Conservation (phyloP, 2,113 vertebrate genomes). For the Xiphorhynchus elegans region DNA sequence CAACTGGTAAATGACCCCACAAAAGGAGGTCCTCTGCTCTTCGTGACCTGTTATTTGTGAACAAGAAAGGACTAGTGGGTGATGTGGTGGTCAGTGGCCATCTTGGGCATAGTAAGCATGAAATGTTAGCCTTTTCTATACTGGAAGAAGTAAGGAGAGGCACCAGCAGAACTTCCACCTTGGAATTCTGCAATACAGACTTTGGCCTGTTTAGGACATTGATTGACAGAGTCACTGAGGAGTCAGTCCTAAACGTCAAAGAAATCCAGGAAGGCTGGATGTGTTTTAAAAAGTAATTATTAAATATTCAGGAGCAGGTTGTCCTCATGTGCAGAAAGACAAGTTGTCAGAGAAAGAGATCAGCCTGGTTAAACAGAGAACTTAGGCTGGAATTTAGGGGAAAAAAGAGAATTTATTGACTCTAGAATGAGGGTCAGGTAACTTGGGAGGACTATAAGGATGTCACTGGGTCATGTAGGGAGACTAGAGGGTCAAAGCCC, state of each 20-base stretch:
- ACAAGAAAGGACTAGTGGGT: background rate
- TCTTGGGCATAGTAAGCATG: background rate
- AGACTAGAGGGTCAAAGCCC: background rate
- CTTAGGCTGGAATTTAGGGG: fast-evolving
- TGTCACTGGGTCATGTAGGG: background rate
- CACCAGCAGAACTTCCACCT: background rate
- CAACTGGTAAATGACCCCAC: background rate
- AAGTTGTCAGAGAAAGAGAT: background rate
- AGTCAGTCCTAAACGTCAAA: background rate
- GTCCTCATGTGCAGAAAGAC: background rate
- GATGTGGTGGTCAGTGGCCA: too few relatives aligned
- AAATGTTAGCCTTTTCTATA: background rate
- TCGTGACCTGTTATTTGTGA: background rate
- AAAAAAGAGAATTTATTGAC: background rate
- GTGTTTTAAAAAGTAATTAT: background rate
- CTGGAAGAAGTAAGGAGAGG: background rate
- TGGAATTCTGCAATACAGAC: fast-evolving
- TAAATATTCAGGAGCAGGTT: background rate
- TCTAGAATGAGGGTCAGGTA: background rate
- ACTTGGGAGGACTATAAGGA: too few relatives aligned
- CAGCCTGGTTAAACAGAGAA: background rate
- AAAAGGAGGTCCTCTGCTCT: background rate
- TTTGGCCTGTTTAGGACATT: background rate
- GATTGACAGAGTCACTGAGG: background rate
- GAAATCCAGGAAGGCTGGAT: background rate